phyloP scores from a whole-genome alignment of 2,888 invertebrate species.

The Epiblema foenella region DNA sequence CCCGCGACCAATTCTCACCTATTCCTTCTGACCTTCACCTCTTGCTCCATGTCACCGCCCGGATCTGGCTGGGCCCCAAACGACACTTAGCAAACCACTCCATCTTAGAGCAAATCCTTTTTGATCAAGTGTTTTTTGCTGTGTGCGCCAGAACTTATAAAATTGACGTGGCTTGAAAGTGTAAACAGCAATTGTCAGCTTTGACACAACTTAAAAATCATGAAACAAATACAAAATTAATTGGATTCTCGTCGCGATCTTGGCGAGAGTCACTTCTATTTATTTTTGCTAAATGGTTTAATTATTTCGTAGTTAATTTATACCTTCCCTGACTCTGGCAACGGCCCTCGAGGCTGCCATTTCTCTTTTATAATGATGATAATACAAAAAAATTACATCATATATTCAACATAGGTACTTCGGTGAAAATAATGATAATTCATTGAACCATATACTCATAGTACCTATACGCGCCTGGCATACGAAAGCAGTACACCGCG shows the following conservation, averaged over 20 bases:
- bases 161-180: not conserved
- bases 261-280: too few relatives aligned
- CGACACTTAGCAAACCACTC: slow-evolving; percentile 4
- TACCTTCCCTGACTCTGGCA: too few relatives aligned
- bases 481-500: slow-evolving; percentile 7
- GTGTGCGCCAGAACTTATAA: slow-evolving; percentile 5
- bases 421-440: not conserved
- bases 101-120: not conserved
- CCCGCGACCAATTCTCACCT: slow-evolving; percentile 65
- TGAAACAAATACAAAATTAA: not conserved
- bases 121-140: not conserved
- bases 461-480: slow-evolving; percentile 10
- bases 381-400: too few relatives aligned
- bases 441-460: slow-evolving; percentile 2
- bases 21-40: slow-evolving; percentile 67
- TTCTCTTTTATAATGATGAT: too few relatives aligned
- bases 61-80: slow-evolving; percentile 33
- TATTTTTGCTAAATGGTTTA: too few relatives aligned
- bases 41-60: slow-evolving; percentile 53
- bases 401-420: too few relatives aligned
- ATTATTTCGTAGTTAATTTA: too few relatives aligned
- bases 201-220: not conserved
- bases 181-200: not conserved
- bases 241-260: too few relatives aligned
- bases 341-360: too few relatives aligned